These are phyloP conservation scores for Emydoidea blandingii DNA, from an alignment of 2,797 vertebrate species.

Conservation along the genomic window DNA sequence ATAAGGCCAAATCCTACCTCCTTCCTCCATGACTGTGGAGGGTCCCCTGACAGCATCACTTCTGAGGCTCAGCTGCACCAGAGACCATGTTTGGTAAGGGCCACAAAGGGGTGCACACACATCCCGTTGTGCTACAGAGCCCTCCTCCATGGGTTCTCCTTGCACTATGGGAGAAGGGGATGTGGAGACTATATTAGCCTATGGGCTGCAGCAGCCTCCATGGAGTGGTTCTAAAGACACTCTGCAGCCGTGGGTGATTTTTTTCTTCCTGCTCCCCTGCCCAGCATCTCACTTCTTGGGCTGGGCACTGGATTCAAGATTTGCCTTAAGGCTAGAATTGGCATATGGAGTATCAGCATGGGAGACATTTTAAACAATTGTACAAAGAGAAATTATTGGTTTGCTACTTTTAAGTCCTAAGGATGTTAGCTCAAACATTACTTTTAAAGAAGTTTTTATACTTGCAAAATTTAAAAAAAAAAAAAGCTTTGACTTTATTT, in stretches of 20 bases:
- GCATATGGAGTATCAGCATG: not conserved
- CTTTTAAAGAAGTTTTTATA: not conserved
- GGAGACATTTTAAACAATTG: not conserved
- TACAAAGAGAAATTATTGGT: not conserved
- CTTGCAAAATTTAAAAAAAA: not conserved
- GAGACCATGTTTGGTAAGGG: not conserved
- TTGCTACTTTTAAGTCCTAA: not conserved
- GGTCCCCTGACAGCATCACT: not conserved
- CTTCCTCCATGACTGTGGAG: not conserved
- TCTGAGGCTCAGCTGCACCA: not conserved
- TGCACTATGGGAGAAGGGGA: not conserved
- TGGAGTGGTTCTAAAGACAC: not conserved
- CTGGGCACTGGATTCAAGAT: not conserved
- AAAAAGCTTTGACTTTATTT: not conserved
- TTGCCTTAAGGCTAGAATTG: not conserved
- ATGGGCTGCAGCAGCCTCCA: not conserved
- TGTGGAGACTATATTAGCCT: not conserved
- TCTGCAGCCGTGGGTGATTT: accelerated
- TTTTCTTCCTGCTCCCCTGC: not conserved
- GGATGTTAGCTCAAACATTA: not conserved
- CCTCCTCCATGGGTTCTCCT: not conserved
- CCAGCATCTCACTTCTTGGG: not conserved
- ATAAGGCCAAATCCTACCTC: not conserved
- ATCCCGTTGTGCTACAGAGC: not conserved
- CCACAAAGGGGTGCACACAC: not conserved